phyloP scores from a whole-genome alignment of 2,113 vertebrate genomes.

The Ranitomeya variabilis region DNA sequence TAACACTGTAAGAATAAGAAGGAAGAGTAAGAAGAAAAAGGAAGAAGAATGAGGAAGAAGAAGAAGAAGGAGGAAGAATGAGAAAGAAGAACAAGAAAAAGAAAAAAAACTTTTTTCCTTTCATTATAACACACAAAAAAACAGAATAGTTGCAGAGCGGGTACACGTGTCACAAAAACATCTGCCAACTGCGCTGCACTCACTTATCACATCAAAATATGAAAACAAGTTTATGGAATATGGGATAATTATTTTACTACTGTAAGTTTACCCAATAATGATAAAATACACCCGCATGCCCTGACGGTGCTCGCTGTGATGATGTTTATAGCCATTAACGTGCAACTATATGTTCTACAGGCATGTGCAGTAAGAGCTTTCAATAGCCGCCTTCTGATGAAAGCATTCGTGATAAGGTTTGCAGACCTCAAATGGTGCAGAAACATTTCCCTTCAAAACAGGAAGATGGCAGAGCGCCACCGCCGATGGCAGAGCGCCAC shows the following conservation, averaged over 20 bases:
- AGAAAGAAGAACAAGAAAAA: too few species aligned
- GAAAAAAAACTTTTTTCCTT: too few species aligned
- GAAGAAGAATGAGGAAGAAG: too few species aligned
- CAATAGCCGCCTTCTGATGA: neutral
- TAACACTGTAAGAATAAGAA: too few species aligned
- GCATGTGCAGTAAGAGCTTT: neutral
- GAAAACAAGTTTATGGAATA: neutral
- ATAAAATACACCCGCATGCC: neutral
- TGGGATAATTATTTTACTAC: neutral
- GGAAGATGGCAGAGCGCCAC: neutral
- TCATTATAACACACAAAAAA: too few species aligned
- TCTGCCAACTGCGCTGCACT: neutral
- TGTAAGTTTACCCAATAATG: neutral
- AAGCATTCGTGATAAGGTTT: neutral
- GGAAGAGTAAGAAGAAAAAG: too few species aligned
- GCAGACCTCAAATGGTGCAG: constrained; percentile 3
- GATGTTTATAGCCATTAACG: neutral
- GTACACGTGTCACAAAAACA: neutral
- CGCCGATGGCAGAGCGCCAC: neutral
- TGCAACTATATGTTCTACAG: neutral
- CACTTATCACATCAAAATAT: neutral
- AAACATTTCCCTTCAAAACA: neutral
- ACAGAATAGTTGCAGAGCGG: neutral
- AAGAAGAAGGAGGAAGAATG: too few species aligned
- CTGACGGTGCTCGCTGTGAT: neutral